Evolutionary conservation across 2,888 invertebrate genomes (phyloP), one percentile per base, ranked within the genome.

Genomic region (Melanophora roralis): DNA sequence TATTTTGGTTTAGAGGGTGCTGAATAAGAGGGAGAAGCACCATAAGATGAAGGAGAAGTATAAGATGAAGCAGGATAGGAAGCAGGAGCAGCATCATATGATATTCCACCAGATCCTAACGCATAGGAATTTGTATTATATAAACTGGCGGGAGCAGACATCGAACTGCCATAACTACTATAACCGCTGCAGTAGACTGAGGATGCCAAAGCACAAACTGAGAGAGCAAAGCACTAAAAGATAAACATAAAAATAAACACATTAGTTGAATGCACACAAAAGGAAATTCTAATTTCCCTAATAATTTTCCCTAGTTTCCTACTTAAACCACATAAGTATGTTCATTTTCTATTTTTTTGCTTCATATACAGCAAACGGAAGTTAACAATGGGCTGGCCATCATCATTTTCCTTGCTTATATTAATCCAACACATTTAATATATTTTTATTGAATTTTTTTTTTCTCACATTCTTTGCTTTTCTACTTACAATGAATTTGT

Each of bases 401-500:
- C 36, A 49, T 57, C 23, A n/a, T 57, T 43, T 60, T 21, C 32
- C 16, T 78, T 36, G 6, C 4, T 27, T 27, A 3, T 6, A 2
- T 6, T 32, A 55, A 8, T 43, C 9, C 23, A 40, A 23, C 11
- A 27, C 6, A 8, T 65, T 34, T 9, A 2, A n/a, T n/a, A n/a
- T n/a, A n/a, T n/a, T n/a, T n/a, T 49, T 38, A 49, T 38, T 69
- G 14, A 80, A 82, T 23, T 57, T 19, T 69, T 27, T 32, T 38
- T 47, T 84, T 84, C 83, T 6, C 85, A 83, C 85, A 85, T 85
- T 85, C 83, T 23, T 12, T 86, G 84, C 86, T 36, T 6, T 34
- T 14, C 21, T 81, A 84, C 84, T 84, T 82, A 85, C 85, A 60
- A 84, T 83, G 74, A 76, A 83, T 65, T 82, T 82, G 73, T 81